Evolutionary conservation across 2,797 vertebrate genomes (phyloP).

Genomic region (Orestias chungarensis): DNA sequence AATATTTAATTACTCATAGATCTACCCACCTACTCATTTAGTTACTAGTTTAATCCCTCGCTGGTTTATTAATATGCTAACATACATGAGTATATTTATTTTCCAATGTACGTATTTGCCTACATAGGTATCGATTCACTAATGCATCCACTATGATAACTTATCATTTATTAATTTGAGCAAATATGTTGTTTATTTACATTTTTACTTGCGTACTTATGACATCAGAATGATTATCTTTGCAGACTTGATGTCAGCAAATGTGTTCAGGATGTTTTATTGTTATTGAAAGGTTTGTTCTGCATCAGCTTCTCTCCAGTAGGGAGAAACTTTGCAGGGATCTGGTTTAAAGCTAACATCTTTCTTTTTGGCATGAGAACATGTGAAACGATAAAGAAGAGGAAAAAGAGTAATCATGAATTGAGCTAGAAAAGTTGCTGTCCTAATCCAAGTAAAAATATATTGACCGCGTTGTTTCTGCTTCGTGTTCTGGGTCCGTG

Average conservation of each 20-base stretch:
- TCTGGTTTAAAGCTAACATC: not conserved
- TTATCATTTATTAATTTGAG: not conserved
- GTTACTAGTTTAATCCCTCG: not conserved
- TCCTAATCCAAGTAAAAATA: not conserved
- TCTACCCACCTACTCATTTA: not conserved
- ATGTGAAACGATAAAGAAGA: not conserved
- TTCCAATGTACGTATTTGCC: not conserved
- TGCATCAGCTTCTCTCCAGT: not conserved
- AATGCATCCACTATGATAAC: not conserved
- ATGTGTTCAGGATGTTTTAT: not conserved
- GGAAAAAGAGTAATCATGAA: not conserved
- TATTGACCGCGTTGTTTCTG: not conserved
- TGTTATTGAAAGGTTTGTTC: not conserved
- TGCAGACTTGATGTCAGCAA: not conserved
- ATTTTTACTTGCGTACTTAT: not conserved
- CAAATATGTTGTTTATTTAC: not conserved
- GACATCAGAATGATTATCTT: not conserved
- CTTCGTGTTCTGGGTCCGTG: constrained; percentile 19
- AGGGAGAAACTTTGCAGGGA: not conserved
- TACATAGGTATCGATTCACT: not conserved
- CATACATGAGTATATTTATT: not conserved
- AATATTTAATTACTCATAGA: not conserved
- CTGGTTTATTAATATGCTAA: not conserved
- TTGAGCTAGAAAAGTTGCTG: not conserved
- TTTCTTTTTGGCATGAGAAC: not conserved